phyloP scores from a whole-genome alignment of 92 coral and sea anemone genomes.

The Parazoanthus swiftii region DNA sequence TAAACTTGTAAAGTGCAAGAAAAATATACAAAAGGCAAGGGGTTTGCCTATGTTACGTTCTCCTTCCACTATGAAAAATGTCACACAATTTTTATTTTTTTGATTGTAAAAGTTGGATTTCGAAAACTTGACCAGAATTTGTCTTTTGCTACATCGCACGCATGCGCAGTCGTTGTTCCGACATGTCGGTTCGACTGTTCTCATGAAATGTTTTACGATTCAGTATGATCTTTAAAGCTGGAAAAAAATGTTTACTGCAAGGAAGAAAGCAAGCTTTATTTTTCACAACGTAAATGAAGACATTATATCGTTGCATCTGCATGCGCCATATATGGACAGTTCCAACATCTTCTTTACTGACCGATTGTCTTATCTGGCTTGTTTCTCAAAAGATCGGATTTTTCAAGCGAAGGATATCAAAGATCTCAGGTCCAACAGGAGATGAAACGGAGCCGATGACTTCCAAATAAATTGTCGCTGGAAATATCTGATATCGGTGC shows the following conservation, averaged over 20 bases:
- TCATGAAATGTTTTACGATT: background rate
- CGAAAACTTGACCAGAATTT: background rate
- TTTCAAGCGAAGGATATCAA: constrained; percentile 35
- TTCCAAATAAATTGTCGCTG: constrained; percentile 24
- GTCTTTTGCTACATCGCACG: too few species aligned
- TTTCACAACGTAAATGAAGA: background rate
- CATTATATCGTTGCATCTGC: background rate
- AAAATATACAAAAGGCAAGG: too few species aligned
- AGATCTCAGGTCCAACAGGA: constrained; percentile 26
- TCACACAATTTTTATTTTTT: too few species aligned
- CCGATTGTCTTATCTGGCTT: constrained; percentile 28
- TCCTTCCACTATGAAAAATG: too few species aligned
- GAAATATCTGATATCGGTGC: background rate
- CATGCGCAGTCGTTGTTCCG: too few species aligned
- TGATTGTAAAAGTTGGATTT: too few species aligned
- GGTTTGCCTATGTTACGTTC: too few species aligned
- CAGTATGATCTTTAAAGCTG: too few species aligned
- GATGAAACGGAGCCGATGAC: constrained; percentile 29
- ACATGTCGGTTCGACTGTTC: background rate
- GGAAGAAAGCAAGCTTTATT: background rate
- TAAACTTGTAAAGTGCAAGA: too few species aligned
- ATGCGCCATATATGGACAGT: background rate
- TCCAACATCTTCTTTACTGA: background rate
- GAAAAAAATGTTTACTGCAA: background rate
- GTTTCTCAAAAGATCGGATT: constrained; percentile 35